Conservation (phyloP, 2,888 invertebrate genomes). For the Eristalinus aeneus region DNA sequence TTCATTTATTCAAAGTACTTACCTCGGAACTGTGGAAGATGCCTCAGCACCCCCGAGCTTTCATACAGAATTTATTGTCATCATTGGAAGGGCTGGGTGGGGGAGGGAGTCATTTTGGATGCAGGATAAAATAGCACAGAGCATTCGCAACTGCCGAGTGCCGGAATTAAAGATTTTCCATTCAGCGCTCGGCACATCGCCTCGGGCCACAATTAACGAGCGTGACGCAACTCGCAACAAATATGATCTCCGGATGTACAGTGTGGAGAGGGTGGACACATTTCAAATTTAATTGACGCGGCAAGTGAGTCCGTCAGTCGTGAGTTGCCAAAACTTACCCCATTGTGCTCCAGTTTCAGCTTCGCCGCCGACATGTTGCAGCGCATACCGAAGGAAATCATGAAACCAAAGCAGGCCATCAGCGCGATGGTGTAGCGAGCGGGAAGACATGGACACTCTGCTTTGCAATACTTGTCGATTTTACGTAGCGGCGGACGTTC, state of each 20-base stretch:
- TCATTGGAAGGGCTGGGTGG: slow-evolving; percentile 13
- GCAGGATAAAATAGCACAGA: slow-evolving; percentile 59
- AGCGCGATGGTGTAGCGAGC: slow-evolving; percentile 94
- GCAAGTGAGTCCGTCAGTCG: background rate
- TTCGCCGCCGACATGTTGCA: slow-evolving; percentile 99
- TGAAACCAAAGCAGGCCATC: slow-evolving; percentile 93
- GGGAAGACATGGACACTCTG: slow-evolving; percentile 91
- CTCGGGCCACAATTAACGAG: slow-evolving; percentile 80
- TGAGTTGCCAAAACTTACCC: slow-evolving; percentile 81
- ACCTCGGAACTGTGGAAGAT: slow-evolving; percentile 34
- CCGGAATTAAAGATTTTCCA: slow-evolving; percentile 70
- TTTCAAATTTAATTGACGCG: slow-evolving; percentile 70
- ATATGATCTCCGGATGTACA: slow-evolving; percentile 73
- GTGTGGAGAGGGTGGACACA: slow-evolving; percentile 28
- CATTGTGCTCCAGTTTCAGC: slow-evolving; percentile 86
- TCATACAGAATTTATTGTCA: slow-evolving; percentile 44
- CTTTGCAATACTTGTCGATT: slow-evolving; percentile 92
- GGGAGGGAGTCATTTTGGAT: slow-evolving; percentile 9
- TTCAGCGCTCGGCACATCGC: slow-evolving; percentile 73
- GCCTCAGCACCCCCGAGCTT: slow-evolving; percentile 51
- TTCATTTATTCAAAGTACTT: slow-evolving; percentile 67
- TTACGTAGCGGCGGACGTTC: slow-evolving; percentile 92
- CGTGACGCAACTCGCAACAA: slow-evolving; percentile 75
- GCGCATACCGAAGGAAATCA: slow-evolving; percentile 98
- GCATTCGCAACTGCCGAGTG: slow-evolving; percentile 46